Evolutionary conservation across 2,113 vertebrate genomes (phyloP).

Genomic region (Urocitellus parryii): DNA sequence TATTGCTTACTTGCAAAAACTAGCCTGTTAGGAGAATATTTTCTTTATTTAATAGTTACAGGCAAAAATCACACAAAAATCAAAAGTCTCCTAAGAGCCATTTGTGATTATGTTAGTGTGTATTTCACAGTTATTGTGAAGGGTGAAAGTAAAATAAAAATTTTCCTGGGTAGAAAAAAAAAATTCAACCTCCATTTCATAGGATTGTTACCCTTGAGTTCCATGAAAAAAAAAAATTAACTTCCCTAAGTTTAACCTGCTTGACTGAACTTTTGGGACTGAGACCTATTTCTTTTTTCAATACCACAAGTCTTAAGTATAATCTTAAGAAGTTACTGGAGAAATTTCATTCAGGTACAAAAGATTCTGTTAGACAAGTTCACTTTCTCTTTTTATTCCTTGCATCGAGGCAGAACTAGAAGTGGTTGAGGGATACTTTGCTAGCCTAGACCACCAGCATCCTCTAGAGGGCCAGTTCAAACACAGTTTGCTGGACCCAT

Average conservation of each 20-base stretch:
- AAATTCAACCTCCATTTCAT: not conserved
- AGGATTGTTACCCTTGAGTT: not conserved
- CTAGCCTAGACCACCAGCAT: too few relatives aligned
- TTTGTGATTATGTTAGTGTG: not conserved
- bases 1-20: not conserved
- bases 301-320: not conserved
- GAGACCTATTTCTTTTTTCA: not conserved
- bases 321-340: not conserved
- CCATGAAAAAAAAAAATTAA: not conserved
- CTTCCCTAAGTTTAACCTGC: not conserved
- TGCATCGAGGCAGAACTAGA: not conserved
- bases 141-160: not conserved
- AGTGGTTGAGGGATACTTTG: accelerated
- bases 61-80: not conserved
- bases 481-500: not conserved
- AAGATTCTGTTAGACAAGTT: not conserved
- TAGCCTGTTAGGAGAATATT: not conserved
- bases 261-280: not conserved
- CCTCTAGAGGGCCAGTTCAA: not conserved
- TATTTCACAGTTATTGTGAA: not conserved
- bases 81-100: not conserved
- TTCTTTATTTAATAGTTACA: constrained; percentile 18
- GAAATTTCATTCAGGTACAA: constrained; percentile 12
- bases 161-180: not conserved
- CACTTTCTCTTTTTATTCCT: not conserved